Evolutionary conservation across 2,888 invertebrate genomes (phyloP), one percentile per base, ranked within the genome.

Genomic region (Mesorhabditis spiculigera): DNA sequence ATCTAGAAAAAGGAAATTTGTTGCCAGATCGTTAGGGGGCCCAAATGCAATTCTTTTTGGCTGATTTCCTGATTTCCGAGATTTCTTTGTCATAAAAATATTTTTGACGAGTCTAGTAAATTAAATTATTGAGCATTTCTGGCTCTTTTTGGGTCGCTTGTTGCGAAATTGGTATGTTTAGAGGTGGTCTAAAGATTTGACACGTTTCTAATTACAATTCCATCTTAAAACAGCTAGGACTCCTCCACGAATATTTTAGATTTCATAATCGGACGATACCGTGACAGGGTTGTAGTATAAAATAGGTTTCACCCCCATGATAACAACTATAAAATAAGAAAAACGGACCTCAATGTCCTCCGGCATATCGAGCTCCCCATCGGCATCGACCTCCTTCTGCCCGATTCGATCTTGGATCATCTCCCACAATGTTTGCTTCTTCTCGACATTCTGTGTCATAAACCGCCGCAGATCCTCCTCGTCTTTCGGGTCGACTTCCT

Each of bases 401-500:
- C 76, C 75, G 45, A 78, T 78, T 68, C 77, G 77, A 0, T 73
- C 94, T 89, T 91, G 90, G 72, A 97, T 94, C 63, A 95, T 91
- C 86, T 96, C 94, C 16, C 93, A 93, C 61, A 97, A 87, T 2
- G 93, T 93, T 68, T 90, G 90, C 28, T 87, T 87, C 4, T 90
- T 88, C 81, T 91, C 90, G 5, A 62, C 68, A 58, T 75, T 77
- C 77, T 88, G 88, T 71, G 89, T 89, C 91, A 92, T 90, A 81
- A 97, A 97, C 87, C 90, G 90, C 86, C 91, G 91, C 73, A 97
- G 89, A 0, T 94, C 94, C 67, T 93, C 93, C 84, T 92, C 92
- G 86, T 92, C 90, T 65, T 81, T 73, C 3, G 81, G 78, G 64
- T 80, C 75, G 8, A 82, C 70, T 62, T 81, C 72, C 77, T 80